These are phyloP conservation scores for Cancer borealis DNA, from an alignment of 2,888 invertebrate genomes.

Conservation along the genomic window DNA sequence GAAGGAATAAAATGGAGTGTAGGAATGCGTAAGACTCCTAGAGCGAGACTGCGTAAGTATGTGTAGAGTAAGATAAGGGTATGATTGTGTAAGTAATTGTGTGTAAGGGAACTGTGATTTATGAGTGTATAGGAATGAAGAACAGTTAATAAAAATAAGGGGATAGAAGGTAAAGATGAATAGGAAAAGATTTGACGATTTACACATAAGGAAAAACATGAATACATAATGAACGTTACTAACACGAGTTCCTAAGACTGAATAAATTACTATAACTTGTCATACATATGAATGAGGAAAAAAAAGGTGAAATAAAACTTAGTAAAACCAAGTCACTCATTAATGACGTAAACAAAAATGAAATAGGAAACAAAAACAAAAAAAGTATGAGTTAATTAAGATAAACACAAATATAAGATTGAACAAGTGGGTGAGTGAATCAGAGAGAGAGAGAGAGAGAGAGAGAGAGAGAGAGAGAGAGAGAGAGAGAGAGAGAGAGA, in stretches of 20 bases:
- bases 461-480: neutral
- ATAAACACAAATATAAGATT: neutral
- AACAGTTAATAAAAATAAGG: too few species aligned
- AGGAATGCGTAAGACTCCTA: neutral
- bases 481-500: too few species aligned
- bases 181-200: neutral
- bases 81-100: neutral
- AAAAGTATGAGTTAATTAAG: too few species aligned
- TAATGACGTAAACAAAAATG: too few species aligned
- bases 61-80: neutral
- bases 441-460: neutral
- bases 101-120: neutral
- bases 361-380: too few species aligned
- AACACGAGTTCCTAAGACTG: too few species aligned
- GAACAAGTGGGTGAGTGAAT: neutral
- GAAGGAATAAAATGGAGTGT: neutral
- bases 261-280: too few species aligned
- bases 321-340: too few species aligned
- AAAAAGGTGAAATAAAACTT: too few species aligned
- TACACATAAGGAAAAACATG: neutral
- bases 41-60: neutral
- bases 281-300: too few species aligned
- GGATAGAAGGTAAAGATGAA: neutral
- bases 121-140: neutral
- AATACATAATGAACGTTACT: neutral